Conservation (phyloP, 53 echinoderm and acorn worm species). For the Pentamera pediparva region DNA sequence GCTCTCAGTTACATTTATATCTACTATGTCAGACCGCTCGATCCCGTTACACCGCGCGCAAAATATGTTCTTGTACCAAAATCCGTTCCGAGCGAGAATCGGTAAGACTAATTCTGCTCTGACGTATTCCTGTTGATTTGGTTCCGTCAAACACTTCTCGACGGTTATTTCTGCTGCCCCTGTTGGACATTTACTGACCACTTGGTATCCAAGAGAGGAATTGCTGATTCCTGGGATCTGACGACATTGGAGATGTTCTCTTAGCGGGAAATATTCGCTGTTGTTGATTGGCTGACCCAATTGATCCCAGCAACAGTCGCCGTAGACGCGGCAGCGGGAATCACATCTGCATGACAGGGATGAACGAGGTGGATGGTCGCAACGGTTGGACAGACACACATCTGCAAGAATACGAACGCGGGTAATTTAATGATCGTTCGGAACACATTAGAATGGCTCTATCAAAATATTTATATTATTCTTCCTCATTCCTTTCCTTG, state of each 20-base stretch:
- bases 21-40: background rate
- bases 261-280: background rate
- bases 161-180: background rate
- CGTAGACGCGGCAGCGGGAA: background rate
- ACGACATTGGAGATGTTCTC: background rate
- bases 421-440: too few relatives aligned
- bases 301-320: constrained; percentile 16
- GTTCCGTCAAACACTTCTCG: background rate
- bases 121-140: background rate
- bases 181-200: background rate
- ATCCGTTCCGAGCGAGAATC: background rate
- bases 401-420: too few relatives aligned
- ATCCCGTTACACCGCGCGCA: constrained; percentile 3
- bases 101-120: background rate
- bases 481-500: too few relatives aligned
- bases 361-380: too few relatives aligned
- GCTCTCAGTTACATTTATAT: background rate
- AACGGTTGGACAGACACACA: too few relatives aligned
- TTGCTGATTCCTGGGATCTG: background rate
- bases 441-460: too few relatives aligned
- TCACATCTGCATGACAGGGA: constrained; percentile 9
- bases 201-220: background rate
- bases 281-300: background rate
- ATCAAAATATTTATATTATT: too few relatives aligned
- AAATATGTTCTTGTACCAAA: constrained; percentile 11